Conservation (phyloP, 1,140 invertebrate genomes). For the Epicauta chinensis region DNA sequence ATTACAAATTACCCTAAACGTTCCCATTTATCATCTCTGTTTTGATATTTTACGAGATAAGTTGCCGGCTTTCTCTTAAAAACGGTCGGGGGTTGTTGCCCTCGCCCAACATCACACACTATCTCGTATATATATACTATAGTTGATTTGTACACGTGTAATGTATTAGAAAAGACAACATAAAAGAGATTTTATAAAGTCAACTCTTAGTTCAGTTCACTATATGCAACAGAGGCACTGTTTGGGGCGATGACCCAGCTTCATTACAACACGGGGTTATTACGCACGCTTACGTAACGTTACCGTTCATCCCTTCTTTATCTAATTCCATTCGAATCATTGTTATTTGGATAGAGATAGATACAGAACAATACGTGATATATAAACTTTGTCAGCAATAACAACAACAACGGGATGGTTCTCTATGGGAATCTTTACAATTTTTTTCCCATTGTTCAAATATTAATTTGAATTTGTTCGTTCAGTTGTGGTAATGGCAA, state of each 20-base stretch:
- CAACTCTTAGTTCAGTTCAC: slow-evolving; percentile 17
- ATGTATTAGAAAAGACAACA: no score
- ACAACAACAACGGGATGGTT: slow-evolving; percentile 33
- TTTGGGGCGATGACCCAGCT: slow-evolving; percentile 34
- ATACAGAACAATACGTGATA: slow-evolving; percentile 18
- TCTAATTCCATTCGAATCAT: slow-evolving; percentile 13
- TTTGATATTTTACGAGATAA: no score
- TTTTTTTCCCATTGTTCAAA: slow-evolving; percentile 9
- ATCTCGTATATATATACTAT: no score
- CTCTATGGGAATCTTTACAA: slow-evolving; percentile 26
- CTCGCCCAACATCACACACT: no score
- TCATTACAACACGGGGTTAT: slow-evolving; percentile 40
- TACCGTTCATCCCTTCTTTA: slow-evolving; percentile 32
- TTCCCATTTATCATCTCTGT: no score
- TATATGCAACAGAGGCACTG: slow-evolving; percentile 27
- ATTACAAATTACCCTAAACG: no score
- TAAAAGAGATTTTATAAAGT: slow-evolving; percentile 6
- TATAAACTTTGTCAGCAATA: slow-evolving; percentile 26
- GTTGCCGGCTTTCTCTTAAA: no score
- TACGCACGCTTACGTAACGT: slow-evolving; percentile 36
- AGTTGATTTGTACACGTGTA: no score
- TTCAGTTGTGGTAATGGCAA: no score
- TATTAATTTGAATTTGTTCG: slow-evolving; percentile 5
- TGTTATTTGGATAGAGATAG: slow-evolving; percentile 20
- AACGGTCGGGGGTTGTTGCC: no score